Base-by-base conservation (phyloP, 1,140 invertebrate species). In the Cydia splendana region DNA sequence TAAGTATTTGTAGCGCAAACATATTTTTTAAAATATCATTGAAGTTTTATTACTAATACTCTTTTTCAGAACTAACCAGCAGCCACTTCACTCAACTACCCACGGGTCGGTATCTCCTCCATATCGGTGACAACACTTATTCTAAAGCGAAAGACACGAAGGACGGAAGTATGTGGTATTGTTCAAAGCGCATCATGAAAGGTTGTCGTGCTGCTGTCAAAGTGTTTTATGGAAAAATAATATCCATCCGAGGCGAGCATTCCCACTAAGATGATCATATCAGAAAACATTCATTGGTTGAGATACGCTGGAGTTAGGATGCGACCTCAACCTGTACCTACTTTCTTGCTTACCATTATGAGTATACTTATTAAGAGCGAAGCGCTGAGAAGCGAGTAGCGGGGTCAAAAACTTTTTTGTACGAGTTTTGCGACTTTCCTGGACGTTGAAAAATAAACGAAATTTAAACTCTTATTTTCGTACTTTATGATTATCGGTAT, bases 91-190 rank as follows among this genome's bases (percentile, higher is more conserved):
- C 7, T 10, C 65, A 20, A 13, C 67, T 76, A 0, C 12, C 18
- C 20, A 71, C 34, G 57, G 79, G 80, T 9, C 51, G 78, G 9
- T 75, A 77, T 34, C 77, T 81, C 12, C 80, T 85, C 4, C 73
- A 74, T 13, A 34, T 83, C 10, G 80, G 79, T 1, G 10, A n/a
- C 1, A 28, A 80, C 45, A 84, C 80, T 0, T 85, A 67, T 75
- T 83, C 80, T 0, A 38, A 38, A 38, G 76, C 78, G 4, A 81
- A 80, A 53, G 48, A 77, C 67, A 13, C 45, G 6, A 74, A 77
- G 0, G 76, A 74, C 5, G 65, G 24, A 34, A 83, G 75, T n/a
- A 74, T 75, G 2, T 87, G 84, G 84, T 84, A 85, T 13, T 87
- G 85, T 42, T 87, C 84, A 1, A 85, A 81, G 28, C 78, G 82